These are phyloP conservation scores for Darevskia mixta DNA, from an alignment of 2,797 vertebrate species.

Conservation along the genomic window DNA sequence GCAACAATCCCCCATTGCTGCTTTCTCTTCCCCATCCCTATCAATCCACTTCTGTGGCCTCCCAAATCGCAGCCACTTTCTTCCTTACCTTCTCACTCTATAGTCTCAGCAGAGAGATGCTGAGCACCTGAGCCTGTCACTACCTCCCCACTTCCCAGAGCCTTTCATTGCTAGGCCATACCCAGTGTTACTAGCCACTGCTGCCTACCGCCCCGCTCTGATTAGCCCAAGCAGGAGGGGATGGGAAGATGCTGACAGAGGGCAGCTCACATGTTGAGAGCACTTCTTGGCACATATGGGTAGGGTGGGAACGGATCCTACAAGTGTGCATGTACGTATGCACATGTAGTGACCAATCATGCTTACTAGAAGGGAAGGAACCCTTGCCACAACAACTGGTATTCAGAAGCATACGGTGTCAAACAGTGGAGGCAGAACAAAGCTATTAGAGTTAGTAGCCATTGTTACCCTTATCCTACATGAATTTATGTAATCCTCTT, in stretches of 20 bases:
- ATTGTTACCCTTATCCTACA: no score
- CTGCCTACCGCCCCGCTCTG: not conserved
- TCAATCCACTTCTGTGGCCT: not conserved
- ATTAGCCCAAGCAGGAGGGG: not conserved
- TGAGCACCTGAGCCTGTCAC: no score
- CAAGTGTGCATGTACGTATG: no score
- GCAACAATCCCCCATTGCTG: not conserved
- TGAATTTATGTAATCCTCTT: no score
- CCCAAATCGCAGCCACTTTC: not conserved
- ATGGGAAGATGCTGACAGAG: not conserved
- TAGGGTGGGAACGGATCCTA: not conserved
- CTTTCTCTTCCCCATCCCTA: not conserved
- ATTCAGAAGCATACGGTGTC: no score
- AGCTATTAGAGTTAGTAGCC: no score
- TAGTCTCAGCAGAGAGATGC: not conserved
- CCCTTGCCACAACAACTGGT: not conserved
- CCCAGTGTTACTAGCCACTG: not conserved
- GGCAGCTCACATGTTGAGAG: not conserved
- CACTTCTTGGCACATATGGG: not conserved
- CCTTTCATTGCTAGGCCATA: not conserved
- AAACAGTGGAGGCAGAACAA: no score
- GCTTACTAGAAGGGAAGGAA: not conserved
- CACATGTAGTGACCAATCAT: no score
- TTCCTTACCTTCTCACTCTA: not conserved
- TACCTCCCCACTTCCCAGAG: not conserved